Evolutionary conservation across 2,888 invertebrate genomes (phyloP), one percentile per base, ranked within the genome.

Genomic region (Caenorhabditis becei): DNA sequence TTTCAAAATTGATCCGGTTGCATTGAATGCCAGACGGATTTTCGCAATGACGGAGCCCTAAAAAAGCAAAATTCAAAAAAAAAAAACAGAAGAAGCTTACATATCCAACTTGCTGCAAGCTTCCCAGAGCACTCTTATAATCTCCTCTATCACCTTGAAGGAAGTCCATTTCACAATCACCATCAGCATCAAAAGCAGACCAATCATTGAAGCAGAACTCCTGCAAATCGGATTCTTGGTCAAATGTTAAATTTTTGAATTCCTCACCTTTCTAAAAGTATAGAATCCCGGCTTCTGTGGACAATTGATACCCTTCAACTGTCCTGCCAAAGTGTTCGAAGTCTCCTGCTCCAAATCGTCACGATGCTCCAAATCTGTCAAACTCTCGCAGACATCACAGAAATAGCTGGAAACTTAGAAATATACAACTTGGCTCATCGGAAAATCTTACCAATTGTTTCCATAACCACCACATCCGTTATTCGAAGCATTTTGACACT

Each of bases 151-250:
- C 89, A 18, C 86, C 86, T 65, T 88, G 83, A 16, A 91, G 54
- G 59, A 90, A 89, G 72, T 91, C 91, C 83, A 91, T 83, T 61
- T 89, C 89, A 75, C 91, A 91, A 77, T 91, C 90, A 14, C 89
- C 89, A 71, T 91, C 89, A 2, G 87, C 72, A 75, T 91, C 91
- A 69, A 91, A 89, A 1, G 89, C 87, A 2, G 84, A 71, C 91
- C 91, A 91, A 63, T 91, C 91, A 74, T 91, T 91, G 83, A 91
- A 90, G 70, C 91, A 91, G 69, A 91, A 91, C 35, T 90, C 89
- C 82, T 86, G 28, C 1, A 41, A 41, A 16, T 7, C 8, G 10
- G 14, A 41, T 41, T n/a, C 35, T 35, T 35, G 35, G 35, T 35
- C 35, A n/a, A n/a, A 8, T 35, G 23, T 10, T 18, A 63, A 32